phyloP scores from a whole-genome alignment of 2,113 vertebrate genomes.

The Chaetura pelagica region DNA sequence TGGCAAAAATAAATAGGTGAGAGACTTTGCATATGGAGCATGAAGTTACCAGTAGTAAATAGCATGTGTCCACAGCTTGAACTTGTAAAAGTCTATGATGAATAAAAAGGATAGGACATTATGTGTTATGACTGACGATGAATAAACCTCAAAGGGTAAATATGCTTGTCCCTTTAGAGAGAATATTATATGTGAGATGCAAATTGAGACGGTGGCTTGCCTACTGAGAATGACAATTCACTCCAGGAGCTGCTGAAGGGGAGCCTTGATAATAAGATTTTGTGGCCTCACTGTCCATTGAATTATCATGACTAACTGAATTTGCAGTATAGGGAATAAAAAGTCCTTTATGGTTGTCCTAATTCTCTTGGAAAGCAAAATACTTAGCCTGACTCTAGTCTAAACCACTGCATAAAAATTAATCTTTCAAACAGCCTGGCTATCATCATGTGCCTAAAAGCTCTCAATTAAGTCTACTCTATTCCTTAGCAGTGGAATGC shows the following conservation, averaged over 20 bases:
- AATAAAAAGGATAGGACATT: neutral
- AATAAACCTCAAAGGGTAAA: slow-evolving; percentile 32
- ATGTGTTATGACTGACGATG: slow-evolving; percentile 7
- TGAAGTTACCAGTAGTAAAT: slow-evolving; percentile 9
- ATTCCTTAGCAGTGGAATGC: neutral
- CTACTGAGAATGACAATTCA: neutral
- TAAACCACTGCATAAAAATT: neutral
- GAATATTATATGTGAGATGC: neutral
- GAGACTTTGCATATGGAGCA: neutral
- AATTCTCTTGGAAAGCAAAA: slow-evolving; percentile 26
- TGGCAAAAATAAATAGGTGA: neutral
- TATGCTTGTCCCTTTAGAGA: slow-evolving; percentile 1
- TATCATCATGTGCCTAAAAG: neutral
- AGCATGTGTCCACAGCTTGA: neutral
- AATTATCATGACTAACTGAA: slow-evolving; percentile 31
- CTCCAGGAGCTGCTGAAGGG: slow-evolving; percentile 3
- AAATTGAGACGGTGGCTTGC: neutral
- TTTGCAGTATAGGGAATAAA: neutral
- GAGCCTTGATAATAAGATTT: neutral
- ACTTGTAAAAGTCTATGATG: slow-evolving; percentile 22
- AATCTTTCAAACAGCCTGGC: neutral
- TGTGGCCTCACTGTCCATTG: slow-evolving; percentile 2
- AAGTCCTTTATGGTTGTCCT: neutral
- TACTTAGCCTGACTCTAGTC: neutral
- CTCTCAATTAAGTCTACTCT: neutral